phyloP scores from a whole-genome alignment of 2,888 invertebrate genomes.

The Rhabditoides inermis region DNA sequence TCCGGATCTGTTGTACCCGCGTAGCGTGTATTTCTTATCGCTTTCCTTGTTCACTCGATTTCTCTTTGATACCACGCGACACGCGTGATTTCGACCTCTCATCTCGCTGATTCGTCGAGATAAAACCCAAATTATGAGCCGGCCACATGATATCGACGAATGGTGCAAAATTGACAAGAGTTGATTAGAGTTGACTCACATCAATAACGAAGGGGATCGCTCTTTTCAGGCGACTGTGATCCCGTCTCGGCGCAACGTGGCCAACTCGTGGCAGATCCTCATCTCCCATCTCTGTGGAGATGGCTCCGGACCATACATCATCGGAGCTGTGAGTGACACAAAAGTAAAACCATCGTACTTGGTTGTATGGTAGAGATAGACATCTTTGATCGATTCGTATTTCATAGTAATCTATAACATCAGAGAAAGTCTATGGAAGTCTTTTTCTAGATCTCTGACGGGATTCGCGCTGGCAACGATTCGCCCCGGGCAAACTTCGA shows the following conservation, averaged over 20 bases:
- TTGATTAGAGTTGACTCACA: too few relatives aligned
- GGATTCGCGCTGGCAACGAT: constrained; percentile 24
- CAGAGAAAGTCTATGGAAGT: background rate
- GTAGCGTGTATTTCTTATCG: too few relatives aligned
- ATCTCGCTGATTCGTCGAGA: too few relatives aligned
- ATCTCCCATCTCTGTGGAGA: constrained; percentile 93
- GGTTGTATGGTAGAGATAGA: background rate
- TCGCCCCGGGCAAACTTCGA: constrained; percentile 16
- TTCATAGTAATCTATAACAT: background rate
- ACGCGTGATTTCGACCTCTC: too few relatives aligned
- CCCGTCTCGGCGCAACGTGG: constrained; percentile 86
- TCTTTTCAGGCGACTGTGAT: constrained; percentile 87
- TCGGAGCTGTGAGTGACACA: constrained; percentile 61
- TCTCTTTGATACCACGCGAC: too few relatives aligned
- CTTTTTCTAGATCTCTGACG: constrained; percentile 36
- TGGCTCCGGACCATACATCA: constrained; percentile 91
- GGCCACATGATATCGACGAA: too few relatives aligned
- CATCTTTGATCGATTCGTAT: background rate
- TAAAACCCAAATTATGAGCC: too few relatives aligned
- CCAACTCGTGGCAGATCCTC: constrained; percentile 92
- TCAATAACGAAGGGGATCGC: too few relatives aligned
- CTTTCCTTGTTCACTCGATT: too few relatives aligned
- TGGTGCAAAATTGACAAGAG: too few relatives aligned
- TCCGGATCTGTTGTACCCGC: too few relatives aligned
- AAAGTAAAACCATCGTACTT: background rate